Conservation (phyloP, 2,113 vertebrate genomes). For the Cyrtonyx montezumae region DNA sequence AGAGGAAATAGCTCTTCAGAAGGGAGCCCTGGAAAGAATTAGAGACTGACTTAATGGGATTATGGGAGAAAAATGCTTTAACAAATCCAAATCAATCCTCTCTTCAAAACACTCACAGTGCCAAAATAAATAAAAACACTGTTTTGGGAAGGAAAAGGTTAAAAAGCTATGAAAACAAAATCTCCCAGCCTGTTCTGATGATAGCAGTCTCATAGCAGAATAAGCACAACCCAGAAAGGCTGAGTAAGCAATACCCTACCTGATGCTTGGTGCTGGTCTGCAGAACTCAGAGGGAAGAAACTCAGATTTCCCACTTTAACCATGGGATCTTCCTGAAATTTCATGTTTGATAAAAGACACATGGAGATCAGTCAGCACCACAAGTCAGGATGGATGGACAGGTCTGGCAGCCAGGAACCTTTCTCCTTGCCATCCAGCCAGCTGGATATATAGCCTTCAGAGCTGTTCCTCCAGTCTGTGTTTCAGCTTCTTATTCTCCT, state of each 20-base stretch:
- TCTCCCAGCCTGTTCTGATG: constrained; percentile 37
- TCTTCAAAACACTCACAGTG: constrained; percentile 32
- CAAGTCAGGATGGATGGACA: not conserved
- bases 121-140: constrained; percentile 70
- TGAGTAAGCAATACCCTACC: not conserved
- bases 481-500: not conserved
- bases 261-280: not conserved
- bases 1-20: constrained; percentile 75
- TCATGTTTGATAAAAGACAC: not conserved
- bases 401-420: not conserved
- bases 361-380: not conserved
- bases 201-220: constrained; percentile 12
- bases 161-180: constrained; percentile 74
- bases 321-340: not conserved
- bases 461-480: not conserved
- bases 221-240: not conserved
- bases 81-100: constrained; percentile 48
- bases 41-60: constrained; percentile 74
- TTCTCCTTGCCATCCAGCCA: not conserved
- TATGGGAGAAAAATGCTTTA: constrained; percentile 66
- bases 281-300: not conserved
- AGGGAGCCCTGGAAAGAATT: constrained; percentile 77
- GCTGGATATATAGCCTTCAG: not conserved
- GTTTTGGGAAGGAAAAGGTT: constrained; percentile 77
- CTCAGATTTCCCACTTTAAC: not conserved